Conservation (phyloP, 2,113 vertebrate genomes). For the Forbesichthys agassizii region DNA sequence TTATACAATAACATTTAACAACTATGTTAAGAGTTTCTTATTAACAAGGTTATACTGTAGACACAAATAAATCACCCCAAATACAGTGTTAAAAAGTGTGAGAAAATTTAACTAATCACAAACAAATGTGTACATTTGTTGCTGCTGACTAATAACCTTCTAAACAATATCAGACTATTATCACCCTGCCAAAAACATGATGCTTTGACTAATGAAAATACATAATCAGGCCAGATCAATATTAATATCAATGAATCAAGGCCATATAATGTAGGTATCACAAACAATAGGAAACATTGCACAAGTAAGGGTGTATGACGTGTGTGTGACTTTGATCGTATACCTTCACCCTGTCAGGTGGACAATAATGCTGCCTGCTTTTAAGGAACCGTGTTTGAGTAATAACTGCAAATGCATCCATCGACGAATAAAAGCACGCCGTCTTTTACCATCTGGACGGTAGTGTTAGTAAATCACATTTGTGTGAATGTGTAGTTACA, state of each 20-base stretch:
- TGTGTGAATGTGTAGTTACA: background rate
- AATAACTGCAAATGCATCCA: background rate
- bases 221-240: conserved; percentile 20
- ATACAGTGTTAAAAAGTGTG: background rate
- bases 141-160: conserved; percentile 43
- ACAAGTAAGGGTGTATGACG: conserved; percentile 11
- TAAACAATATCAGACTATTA: conserved; percentile 58
- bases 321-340: background rate
- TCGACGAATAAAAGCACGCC: background rate
- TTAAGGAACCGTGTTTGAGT: background rate
- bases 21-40: too few species aligned
- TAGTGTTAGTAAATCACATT: background rate
- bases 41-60: too few species aligned
- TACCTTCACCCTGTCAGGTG: conserved; percentile 16
- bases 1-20: conserved; percentile 47
- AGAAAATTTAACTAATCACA: conserved; percentile 19
- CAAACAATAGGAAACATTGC: conserved; percentile 2
- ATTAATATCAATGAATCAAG: background rate
- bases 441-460: background rate
- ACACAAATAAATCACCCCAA: conserved; percentile 10
- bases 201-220: conserved; percentile 59
- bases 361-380: background rate
- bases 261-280: background rate
- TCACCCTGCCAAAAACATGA: conserved; percentile 40
- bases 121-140: conserved; percentile 47